Conservation (phyloP, 2,797 vertebrate species). For the Micrastur ruficollis region DNA sequence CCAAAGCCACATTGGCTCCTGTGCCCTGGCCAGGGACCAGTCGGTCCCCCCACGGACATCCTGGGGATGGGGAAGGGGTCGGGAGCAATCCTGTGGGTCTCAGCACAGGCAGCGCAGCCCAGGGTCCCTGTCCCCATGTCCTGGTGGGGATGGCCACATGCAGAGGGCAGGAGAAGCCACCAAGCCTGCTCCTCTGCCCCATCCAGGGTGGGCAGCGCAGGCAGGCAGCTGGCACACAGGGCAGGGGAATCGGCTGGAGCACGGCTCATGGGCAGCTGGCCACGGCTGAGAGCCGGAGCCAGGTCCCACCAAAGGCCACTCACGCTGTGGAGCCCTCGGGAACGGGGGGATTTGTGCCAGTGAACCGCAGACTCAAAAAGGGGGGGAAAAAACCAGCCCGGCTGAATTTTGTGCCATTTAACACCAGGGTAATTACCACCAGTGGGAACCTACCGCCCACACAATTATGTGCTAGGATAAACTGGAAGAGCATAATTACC, state of each 20-base stretch:
- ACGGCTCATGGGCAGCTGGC: accelerated
- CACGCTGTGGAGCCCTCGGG: background rate
- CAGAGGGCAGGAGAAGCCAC: background rate
- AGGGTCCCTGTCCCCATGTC: accelerated
- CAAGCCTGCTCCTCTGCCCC: accelerated
- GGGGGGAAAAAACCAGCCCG: background rate
- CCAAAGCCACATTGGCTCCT: accelerated
- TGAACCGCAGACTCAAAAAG: background rate
- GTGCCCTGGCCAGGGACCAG: background rate
- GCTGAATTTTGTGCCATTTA: slow-evolving; percentile 56
- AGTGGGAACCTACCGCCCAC: slow-evolving; percentile 61
- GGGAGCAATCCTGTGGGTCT: background rate
- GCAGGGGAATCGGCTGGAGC: background rate
- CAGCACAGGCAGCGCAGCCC: accelerated
- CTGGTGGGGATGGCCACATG: accelerated
- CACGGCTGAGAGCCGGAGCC: background rate
- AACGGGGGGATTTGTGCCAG: background rate
- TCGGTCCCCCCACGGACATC: accelerated
- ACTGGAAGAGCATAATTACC: slow-evolving; percentile 56
- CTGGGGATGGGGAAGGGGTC: background rate
- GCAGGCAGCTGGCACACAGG: background rate
- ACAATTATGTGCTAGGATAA: slow-evolving; percentile 62
- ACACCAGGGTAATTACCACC: slow-evolving; percentile 63
- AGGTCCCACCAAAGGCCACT: background rate
- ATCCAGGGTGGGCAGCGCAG: background rate